Percentiles rank a stretch among this genome's conserved stretches.
These are phyloP conservation scores for Octopus sinensis DNA, from an alignment of 1,140 invertebrate species.

Conservation along the genomic window DNA sequence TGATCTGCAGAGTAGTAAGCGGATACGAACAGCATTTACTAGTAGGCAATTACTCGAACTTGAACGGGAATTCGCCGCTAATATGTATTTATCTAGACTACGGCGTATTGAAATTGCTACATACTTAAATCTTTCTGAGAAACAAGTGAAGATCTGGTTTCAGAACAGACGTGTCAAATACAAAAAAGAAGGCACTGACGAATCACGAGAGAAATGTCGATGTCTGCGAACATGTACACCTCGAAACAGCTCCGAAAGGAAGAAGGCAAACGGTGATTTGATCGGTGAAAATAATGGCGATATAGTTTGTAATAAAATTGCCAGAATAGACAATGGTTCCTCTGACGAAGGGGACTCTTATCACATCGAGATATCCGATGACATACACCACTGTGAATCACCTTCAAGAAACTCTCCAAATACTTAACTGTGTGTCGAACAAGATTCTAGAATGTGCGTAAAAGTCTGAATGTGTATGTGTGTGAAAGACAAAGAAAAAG, in stretches of 20 bases:
- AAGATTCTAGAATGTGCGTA: too few relatives aligned
- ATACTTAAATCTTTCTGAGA: constrained; percentile 76
- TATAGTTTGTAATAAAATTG: background rate
- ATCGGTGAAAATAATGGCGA: background rate
- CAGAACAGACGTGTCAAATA: constrained; percentile 85
- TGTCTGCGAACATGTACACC: constrained; percentile 56
- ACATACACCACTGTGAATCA: background rate
- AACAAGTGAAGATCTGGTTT: constrained; percentile 93
- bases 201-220: constrained; percentile 59
- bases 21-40: constrained; percentile 65
- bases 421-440: too few relatives aligned
- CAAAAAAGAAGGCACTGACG: constrained; percentile 70
- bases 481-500: too few relatives aligned
- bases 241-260: constrained; percentile 7
- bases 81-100: constrained; percentile 64
- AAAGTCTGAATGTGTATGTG: too few relatives aligned
- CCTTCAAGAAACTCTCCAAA: background rate
- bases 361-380: background rate
- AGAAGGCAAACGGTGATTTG: background rate
- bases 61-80: constrained; percentile 62
- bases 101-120: constrained; percentile 65
- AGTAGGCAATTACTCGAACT: constrained; percentile 63
- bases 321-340: background rate
- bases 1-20: constrained; percentile 53
- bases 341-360: background rate